Evolutionary conservation across 2,888 invertebrate genomes (phyloP), one percentile per base, ranked within the genome.

Genomic region (Aphrophora alni): DNA sequence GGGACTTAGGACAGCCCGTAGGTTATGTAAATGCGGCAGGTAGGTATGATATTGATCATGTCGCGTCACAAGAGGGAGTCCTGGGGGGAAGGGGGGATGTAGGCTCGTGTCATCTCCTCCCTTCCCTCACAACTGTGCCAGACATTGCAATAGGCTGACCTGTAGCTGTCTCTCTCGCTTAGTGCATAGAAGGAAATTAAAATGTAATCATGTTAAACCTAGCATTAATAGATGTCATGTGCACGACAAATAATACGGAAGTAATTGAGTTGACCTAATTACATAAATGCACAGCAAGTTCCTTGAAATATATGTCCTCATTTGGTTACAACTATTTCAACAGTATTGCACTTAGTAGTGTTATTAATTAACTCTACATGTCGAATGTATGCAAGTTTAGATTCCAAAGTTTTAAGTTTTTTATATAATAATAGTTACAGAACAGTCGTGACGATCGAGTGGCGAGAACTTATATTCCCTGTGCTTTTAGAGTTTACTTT

Each of bases 11-110:
- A 59, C 59, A 59, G 59, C 59, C 59, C 59, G 59, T 59, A 59
- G 59, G 59, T 59, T 59, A 59, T 59, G 59, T 59, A 59, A 59
- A 59, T 59, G 59, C 59, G 59, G 59, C 21, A 59, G 59, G 59
- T 59, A 59, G 44, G 44, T 44, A 44, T 59, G 59, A 59, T 59
- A 59, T 59, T 59, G 59, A 59, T 59, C 59, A 59, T 59, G 59
- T 59, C 59, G 21, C 59, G 59, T 12, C 59, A 44, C 44, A 14
- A 44, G 44, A 44, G 44, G 44, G 44, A 14, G 33, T 8, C 33
- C 5, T 33, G 33, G 33, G 33, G 33, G 44, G 8, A 2, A 14
- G 44, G 14, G 14, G n/a, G 59, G 4, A 5, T n/a, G 59, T 5
- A 12, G 59, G 59, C 21, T 59, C 59, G 59, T 59, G 59, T 59